These are phyloP conservation scores for Eupithecia exiguata DNA, from an alignment of 2,888 invertebrate genomes.

Conservation along the genomic window DNA sequence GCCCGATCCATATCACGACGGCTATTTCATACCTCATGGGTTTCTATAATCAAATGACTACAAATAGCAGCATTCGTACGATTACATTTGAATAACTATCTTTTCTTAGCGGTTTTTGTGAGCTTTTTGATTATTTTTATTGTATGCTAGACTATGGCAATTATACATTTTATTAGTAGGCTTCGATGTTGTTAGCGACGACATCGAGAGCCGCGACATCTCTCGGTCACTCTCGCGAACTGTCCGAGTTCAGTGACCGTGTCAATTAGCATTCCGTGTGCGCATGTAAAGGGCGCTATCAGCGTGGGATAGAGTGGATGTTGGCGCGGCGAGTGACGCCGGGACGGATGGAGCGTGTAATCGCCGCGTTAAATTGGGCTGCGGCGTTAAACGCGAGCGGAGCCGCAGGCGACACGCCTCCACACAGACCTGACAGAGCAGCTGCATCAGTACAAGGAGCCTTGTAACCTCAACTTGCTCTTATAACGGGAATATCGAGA, in stretches of 20 bases:
- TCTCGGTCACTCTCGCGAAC: conserved; percentile 28
- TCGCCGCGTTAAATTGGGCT: conserved; percentile 62
- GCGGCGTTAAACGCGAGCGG: conserved; percentile 39
- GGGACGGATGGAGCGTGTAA: conserved; percentile 55
- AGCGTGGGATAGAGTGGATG: background rate
- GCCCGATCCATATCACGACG: background rate
- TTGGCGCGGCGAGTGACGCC: conserved; percentile 16
- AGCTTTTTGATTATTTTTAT: background rate
- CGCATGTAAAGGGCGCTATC: background rate
- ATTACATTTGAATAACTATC: background rate
- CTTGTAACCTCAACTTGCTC: background rate
- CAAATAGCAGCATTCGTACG: background rate
- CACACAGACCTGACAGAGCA: conserved; percentile 5
- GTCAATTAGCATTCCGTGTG: conserved; percentile 5
- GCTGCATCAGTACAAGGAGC: background rate
- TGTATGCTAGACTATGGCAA: background rate
- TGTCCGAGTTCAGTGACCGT: conserved; percentile 30
- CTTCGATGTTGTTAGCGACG: background rate
- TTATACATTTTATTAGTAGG: background rate
- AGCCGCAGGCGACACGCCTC: conserved; percentile 32
- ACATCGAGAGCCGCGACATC: conserved; percentile 15
- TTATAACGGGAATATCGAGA: background rate
- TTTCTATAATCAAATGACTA: background rate
- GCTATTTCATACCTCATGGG: background rate
- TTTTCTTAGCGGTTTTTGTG: background rate